Percentiles rank a stretch among this genome's conserved stretches.
These are phyloP conservation scores for Andrena chrysosceles DNA, from an alignment of 2,888 invertebrate species.

Conservation along the genomic window DNA sequence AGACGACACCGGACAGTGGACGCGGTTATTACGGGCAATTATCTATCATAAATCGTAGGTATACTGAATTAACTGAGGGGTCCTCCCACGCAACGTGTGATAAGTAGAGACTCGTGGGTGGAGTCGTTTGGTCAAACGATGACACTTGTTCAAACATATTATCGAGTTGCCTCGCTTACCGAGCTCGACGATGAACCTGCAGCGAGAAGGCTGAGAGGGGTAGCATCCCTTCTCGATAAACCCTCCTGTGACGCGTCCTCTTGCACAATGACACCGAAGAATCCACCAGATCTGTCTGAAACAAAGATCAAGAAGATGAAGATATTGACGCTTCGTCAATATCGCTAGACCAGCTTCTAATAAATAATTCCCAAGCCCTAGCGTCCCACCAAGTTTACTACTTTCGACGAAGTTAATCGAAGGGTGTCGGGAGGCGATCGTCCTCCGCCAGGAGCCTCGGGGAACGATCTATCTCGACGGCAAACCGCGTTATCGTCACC, in stretches of 20 bases:
- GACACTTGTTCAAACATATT: slow-evolving; percentile 76
- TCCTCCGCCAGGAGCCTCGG: slow-evolving; percentile 10
- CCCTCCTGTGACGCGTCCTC: slow-evolving; percentile 19
- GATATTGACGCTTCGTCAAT: too few relatives aligned
- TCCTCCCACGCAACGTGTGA: slow-evolving; percentile 3
- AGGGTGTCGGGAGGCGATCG: not conserved
- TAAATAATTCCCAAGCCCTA: too few relatives aligned
- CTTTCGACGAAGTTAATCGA: slow-evolving; percentile 11
- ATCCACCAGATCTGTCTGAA: not conserved
- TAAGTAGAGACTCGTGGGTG: slow-evolving; percentile 9
- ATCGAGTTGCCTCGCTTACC: slow-evolving; percentile 55
- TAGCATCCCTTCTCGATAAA: slow-evolving; percentile 45
- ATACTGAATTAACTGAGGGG: slow-evolving; percentile 46
- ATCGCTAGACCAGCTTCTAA: too few relatives aligned
- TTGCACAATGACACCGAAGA: not conserved
- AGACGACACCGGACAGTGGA: slow-evolving; percentile 44
- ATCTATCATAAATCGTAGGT: slow-evolving; percentile 54
- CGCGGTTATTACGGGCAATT: slow-evolving; percentile 59
- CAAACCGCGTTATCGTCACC: slow-evolving; percentile 66
- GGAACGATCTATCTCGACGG: slow-evolving; percentile 62
- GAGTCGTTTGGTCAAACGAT: slow-evolving; percentile 63
- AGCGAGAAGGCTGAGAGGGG: slow-evolving; percentile 64
- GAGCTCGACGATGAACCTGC: slow-evolving; percentile 55
- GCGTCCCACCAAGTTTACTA: not conserved
- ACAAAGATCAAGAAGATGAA: not conserved